Base-by-base conservation (phyloP, 1,140 invertebrate genomes). In the Ectropis grisescens region DNA sequence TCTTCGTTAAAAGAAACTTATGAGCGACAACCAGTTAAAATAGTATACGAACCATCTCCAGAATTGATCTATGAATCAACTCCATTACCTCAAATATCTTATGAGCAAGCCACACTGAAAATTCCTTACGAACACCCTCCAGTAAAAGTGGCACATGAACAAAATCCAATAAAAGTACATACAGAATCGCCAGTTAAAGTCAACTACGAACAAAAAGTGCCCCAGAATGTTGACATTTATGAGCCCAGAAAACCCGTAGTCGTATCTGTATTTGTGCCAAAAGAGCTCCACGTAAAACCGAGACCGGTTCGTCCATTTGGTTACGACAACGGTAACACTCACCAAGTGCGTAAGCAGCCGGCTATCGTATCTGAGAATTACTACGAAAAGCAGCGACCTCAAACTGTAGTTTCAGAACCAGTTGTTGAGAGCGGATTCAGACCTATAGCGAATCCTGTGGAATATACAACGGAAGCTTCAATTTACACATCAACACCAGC, bases 341-440 rank as follows among this genome's bases (percentile, higher is more conserved):
- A 59, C 28, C 59, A 56, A 44, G 22, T 45, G 1, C 68, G 57
- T 33, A 81, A 72, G 42, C 70, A 61, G 15, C 65, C 65, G 3
- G 11, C 50, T 11, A 68, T 58, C 15, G 53, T 68, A 32, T 64
- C 64, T 9, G 72, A 76, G 56, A 55, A 47, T 42, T 78, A 78
- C 45, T 81, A 75, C 19, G 71, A 76, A 37, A 71, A 64, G 31
- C 52, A 54, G 29, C 58, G 47, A 12, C 11, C 37, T 6, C 28
- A 26, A 3, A 2, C 6, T 26, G 6, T 61, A 22, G 39, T 49
- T 15, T 39, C n/a, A n/a, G 6, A 64, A 33, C 76, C 76, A 2
- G 36, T 71, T 6, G 53, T 79, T 30, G 66, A 80, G 41, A 59
- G 57, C 26, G 82, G 82, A 1, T 83, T 83, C 43, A 70, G 64